Conservation (phyloP, 2,888 invertebrate genomes). For the Pammene fasciana region DNA sequence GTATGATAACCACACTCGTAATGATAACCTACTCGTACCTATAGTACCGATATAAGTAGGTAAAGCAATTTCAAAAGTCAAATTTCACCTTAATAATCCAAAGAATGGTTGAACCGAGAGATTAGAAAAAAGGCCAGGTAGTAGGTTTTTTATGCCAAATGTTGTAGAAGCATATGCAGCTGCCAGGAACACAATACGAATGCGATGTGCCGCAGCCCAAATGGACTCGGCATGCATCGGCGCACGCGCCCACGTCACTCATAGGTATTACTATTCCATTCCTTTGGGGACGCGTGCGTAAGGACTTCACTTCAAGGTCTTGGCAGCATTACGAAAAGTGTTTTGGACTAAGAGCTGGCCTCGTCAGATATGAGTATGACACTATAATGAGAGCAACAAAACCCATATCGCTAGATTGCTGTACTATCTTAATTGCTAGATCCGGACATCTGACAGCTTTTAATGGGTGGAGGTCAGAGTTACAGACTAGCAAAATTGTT, state of each 20-base stretch:
- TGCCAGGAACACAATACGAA: conserved; percentile 52
- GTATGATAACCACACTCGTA: neutral
- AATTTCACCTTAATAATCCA: conserved; percentile 8
- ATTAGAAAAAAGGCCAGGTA: conserved; percentile 59
- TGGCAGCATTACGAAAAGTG: too few relatives aligned
- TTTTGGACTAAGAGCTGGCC: too few relatives aligned
- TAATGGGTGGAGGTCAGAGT: too few relatives aligned
- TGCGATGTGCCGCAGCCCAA: conserved; percentile 52
- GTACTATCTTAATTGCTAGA: too few relatives aligned
- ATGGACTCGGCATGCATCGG: conserved; percentile 57
- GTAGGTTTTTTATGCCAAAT: conserved; percentile 55
- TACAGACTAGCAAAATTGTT: too few relatives aligned
- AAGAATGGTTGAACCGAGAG: conserved; percentile 30
- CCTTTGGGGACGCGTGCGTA: neutral
- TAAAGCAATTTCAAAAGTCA: neutral
- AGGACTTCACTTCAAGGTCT: too few relatives aligned
- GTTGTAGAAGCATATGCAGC: conserved; percentile 66
- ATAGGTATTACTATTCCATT: neutral
- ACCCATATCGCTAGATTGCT: too few relatives aligned
- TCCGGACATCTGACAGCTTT: too few relatives aligned
- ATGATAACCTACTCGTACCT: neutral
- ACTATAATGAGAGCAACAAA: too few relatives aligned
- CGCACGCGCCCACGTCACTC: conserved; percentile 51
- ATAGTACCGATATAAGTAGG: neutral
- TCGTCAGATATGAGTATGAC: too few relatives aligned